These are phyloP conservation scores for Oncorhynchus clarkii DNA, from an alignment of 2,113 vertebrate species.

Conservation along the genomic window DNA sequence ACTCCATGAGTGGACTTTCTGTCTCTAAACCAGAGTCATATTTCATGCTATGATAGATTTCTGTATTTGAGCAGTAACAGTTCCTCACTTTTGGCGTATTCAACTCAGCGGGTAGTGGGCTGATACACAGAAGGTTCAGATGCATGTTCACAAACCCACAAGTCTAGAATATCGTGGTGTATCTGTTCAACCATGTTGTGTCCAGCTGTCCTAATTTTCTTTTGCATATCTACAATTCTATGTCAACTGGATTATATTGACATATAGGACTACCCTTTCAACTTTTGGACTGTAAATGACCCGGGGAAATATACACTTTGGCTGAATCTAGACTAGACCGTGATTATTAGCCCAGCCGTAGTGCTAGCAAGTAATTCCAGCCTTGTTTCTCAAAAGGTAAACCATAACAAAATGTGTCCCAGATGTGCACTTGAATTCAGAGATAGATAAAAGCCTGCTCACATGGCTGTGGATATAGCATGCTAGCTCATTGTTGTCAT, in stretches of 20 bases:
- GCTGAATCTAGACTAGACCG: neutral
- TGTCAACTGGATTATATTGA: too few species aligned
- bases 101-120: neutral
- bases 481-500: conserved; percentile 8
- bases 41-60: neutral
- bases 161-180: neutral
- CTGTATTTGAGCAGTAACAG: neutral
- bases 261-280: neutral
- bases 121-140: neutral
- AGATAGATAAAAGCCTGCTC: conserved; percentile 3
- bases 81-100: neutral
- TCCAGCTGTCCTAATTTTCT: too few species aligned
- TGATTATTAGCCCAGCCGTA: neutral
- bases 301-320: neutral
- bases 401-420: conserved; percentile 14
- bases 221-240: too few species aligned
- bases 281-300: neutral
- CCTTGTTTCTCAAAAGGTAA: conserved; percentile 11
- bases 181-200: too few species aligned
- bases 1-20: neutral
- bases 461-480: conserved; percentile 4
- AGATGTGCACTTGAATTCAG: conserved; percentile 8
- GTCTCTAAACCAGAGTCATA: neutral
- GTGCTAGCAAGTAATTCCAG: neutral
- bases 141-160: neutral